These are phyloP conservation scores for Theropithecus gelada DNA, from an alignment of 2,113 vertebrate species.

Conservation along the genomic window DNA sequence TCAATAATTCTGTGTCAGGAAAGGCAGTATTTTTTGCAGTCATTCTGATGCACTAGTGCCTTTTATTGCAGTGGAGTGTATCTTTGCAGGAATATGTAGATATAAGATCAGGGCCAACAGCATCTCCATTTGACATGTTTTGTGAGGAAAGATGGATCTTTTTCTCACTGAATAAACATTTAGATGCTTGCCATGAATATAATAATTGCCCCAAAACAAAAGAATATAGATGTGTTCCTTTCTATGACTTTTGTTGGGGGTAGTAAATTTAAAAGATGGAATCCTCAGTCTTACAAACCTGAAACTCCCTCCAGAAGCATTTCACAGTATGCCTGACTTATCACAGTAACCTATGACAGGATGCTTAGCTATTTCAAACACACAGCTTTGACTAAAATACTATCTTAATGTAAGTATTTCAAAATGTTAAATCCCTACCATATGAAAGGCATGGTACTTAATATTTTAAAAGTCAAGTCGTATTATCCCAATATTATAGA, in stretches of 20 bases:
- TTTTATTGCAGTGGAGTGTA: neutral
- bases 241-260: accelerated
- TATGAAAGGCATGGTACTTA: neutral
- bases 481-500: neutral
- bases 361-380: neutral
- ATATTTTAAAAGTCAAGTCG: neutral
- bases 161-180: neutral
- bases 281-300: neutral
- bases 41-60: neutral
- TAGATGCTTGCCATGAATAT: neutral
- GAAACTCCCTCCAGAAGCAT: neutral
- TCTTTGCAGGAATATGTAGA: neutral
- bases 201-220: neutral
- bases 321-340: neutral
- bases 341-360: neutral
- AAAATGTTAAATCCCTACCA: neutral
- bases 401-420: neutral
- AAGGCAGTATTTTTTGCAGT: neutral
- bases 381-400: neutral
- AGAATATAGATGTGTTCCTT: neutral
- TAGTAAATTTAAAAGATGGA: neutral
- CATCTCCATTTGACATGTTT: neutral
- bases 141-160: neutral
- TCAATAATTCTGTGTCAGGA: neutral
- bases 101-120: neutral